Evolutionary conservation across 2,797 vertebrate genomes (phyloP).

Genomic region (Toxotes lorentzi): DNA sequence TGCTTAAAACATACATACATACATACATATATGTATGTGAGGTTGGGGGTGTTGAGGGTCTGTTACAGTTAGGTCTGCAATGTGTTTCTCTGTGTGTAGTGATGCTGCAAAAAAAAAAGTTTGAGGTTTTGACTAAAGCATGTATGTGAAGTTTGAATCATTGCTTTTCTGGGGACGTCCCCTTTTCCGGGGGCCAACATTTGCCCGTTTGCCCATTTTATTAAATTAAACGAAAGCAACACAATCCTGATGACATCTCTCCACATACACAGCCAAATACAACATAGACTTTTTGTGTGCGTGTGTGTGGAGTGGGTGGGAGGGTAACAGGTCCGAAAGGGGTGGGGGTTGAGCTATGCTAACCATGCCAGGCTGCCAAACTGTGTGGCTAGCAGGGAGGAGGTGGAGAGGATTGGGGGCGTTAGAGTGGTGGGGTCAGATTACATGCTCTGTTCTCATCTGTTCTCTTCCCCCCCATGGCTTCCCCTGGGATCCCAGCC

Average conservation of each 20-base stretch:
- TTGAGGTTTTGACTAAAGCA: background rate
- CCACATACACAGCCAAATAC: background rate
- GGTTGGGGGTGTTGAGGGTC: background rate
- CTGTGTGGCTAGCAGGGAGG: constrained; percentile 36
- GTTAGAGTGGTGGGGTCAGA: constrained; percentile 21
- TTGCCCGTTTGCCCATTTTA: background rate
- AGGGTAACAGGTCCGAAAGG: constrained; percentile 4
- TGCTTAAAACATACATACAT: background rate
- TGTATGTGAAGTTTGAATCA: background rate
- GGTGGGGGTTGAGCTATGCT: constrained; percentile 57
- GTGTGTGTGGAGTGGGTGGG: background rate
- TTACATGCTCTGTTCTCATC: constrained; percentile 39
- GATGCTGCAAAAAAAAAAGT: background rate
- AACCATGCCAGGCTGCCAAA: constrained; percentile 66
- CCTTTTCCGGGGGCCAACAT: background rate
- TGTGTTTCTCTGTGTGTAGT: background rate
- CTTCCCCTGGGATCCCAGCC: constrained; percentile 67
- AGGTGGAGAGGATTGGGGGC: constrained; percentile 20
- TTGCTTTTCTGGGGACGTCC: background rate
- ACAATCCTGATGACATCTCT: background rate
- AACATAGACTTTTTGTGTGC: background rate
- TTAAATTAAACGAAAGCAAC: background rate
- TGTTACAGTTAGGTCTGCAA: background rate
- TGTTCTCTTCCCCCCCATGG: constrained; percentile 26
- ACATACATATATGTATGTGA: background rate